Percentiles rank a stretch among this genome's conserved stretches.
phyloP scores from a whole-genome alignment of 2,888 invertebrate genomes.

The Stenchaetothrips biformis region DNA sequence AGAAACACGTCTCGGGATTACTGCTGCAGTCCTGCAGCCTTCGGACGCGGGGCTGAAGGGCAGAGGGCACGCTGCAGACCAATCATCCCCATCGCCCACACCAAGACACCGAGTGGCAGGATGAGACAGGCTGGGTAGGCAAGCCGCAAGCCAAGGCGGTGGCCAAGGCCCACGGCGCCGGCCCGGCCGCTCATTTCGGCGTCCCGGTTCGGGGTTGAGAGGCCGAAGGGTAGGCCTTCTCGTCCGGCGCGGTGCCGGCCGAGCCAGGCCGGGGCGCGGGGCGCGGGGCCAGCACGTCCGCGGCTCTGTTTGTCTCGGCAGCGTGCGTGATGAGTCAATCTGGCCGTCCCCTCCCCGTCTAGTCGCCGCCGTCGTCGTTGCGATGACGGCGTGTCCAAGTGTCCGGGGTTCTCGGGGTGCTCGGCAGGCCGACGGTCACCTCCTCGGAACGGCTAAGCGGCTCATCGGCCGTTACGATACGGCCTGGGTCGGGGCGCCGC shows the following conservation, averaged over 20 bases:
- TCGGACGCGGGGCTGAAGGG: background rate
- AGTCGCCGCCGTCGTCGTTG: background rate
- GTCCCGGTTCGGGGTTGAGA: no score
- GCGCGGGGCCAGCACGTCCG: background rate
- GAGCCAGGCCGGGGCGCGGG: no score
- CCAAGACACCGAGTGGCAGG: no score
- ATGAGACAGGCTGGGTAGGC: no score
- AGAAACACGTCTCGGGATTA: constrained; percentile 10
- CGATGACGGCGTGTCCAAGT: background rate
- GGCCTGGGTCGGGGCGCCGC: background rate
- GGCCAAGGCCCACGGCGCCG: no score
- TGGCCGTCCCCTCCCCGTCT: background rate
- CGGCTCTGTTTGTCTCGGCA: background rate
- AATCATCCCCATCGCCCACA: no score
- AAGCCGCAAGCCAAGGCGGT: no score
- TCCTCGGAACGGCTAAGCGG: background rate
- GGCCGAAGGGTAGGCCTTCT: no score
- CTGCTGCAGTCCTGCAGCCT: background rate
- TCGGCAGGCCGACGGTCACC: background rate
- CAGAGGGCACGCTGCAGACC: no score
- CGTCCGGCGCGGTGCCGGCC: no score
- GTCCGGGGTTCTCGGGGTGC: background rate
- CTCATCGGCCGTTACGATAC: background rate
- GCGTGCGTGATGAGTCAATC: constrained; percentile 17
- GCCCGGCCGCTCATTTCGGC: no score